These are phyloP conservation scores for Halictus quadricinctus DNA, from an alignment of 2,888 invertebrate genomes.

Conservation along the genomic window DNA sequence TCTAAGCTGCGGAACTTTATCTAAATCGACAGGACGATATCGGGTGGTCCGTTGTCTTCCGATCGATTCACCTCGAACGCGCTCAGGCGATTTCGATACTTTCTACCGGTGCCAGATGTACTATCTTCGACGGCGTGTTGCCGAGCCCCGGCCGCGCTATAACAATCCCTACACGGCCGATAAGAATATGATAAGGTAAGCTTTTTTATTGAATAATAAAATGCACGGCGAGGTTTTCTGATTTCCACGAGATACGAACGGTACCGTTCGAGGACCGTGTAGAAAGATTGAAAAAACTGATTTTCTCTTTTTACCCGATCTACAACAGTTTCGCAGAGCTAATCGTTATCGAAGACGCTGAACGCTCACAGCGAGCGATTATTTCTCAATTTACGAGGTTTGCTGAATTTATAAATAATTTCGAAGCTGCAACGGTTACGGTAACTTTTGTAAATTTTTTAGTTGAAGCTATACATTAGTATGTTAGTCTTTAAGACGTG, in stretches of 20 bases:
- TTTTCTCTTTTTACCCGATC: neutral
- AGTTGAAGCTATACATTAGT: no score
- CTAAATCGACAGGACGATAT: conserved; percentile 61
- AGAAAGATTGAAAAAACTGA: conserved; percentile 17
- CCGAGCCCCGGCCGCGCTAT: conserved; percentile 34
- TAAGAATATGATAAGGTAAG: conserved; percentile 37
- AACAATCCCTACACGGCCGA: conserved; percentile 47
- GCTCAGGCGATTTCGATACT: conserved; percentile 56
- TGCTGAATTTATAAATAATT: no score
- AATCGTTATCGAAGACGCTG: no score
- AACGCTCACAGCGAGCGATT: no score
- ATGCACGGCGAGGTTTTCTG: conserved; percentile 16
- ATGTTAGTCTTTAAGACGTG: neutral
- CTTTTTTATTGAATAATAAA: conserved; percentile 51
- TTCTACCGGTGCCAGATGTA: conserved; percentile 36
- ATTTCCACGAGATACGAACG: conserved; percentile 22
- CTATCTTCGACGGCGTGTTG: conserved; percentile 49
- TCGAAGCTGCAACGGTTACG: no score
- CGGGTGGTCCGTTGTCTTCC: conserved; percentile 54
- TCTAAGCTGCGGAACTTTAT: conserved; percentile 59
- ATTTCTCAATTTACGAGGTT: no score
- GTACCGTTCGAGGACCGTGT: conserved; percentile 22
- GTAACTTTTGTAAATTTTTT: no score
- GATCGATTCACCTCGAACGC: conserved; percentile 48
- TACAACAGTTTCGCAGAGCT: neutral